Percentiles rank a stretch among this genome's conserved stretches.
Evolutionary conservation across 1,140 invertebrate species (phyloP).

Genomic region (Venustaconcha ellipsiformis): DNA sequence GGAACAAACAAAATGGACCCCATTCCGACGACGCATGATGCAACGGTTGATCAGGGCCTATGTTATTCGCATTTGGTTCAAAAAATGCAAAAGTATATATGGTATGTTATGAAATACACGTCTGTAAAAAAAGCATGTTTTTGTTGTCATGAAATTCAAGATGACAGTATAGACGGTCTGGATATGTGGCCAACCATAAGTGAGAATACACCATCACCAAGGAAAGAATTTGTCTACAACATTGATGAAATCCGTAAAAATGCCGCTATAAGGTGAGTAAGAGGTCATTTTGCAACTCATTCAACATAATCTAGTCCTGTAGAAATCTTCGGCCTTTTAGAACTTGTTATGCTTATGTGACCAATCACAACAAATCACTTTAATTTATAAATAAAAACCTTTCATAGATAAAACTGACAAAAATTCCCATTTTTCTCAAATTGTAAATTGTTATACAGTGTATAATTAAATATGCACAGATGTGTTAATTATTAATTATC

Average conservation of each 20-base stretch:
- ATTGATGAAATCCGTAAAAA: slow-evolving; percentile 30
- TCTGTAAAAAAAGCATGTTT: neutral
- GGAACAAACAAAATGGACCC: too few relatives aligned
- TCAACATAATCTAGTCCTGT: too few relatives aligned
- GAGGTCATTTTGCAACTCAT: too few relatives aligned
- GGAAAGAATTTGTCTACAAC: slow-evolving; percentile 39
- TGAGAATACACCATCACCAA: slow-evolving; percentile 13
- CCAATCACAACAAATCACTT: too few relatives aligned
- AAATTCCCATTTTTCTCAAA: too few relatives aligned
- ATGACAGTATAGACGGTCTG: slow-evolving; percentile 31
- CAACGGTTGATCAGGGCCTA: neutral
- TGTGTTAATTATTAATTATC: too few relatives aligned
- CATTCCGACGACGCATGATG: neutral
- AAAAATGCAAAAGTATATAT: neutral
- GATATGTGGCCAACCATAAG: slow-evolving; percentile 31
- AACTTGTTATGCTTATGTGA: too few relatives aligned
- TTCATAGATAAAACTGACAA: too few relatives aligned
- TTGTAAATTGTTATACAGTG: too few relatives aligned
- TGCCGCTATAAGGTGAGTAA: slow-evolving; percentile 47
- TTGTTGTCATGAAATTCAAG: slow-evolving; percentile 8
- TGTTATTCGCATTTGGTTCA: neutral
- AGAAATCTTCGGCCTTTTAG: too few relatives aligned
- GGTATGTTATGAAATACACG: neutral
- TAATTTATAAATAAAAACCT: too few relatives aligned
- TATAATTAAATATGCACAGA: too few relatives aligned